Base-by-base conservation (phyloP, 2,888 invertebrate genomes). In the Periphyllus acericola region DNA sequence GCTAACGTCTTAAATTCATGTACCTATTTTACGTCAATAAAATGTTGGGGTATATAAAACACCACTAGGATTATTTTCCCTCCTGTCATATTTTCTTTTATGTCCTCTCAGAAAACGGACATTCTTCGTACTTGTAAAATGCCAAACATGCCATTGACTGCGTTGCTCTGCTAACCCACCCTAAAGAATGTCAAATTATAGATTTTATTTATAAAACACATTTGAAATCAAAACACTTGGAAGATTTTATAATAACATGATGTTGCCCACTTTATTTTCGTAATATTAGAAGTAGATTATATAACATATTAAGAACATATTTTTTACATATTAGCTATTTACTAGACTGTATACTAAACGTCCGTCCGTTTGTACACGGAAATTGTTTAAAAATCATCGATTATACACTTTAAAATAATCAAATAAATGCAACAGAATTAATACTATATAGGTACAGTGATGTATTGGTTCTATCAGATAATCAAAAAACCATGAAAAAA, bases 101-200 rank as follows among this genome's bases (percentile, higher is more conserved):
- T 84, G 76, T 68, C 32, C 68, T 25, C 17, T 40, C 66, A 19
- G 66, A 40, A 66, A 76, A 76, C 11, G 34, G 68, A 74, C 85
- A 86, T 86, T 86, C 85, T 36, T 86, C 71, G 71, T 21, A 29
- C 71, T 78, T 79, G 85, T 86, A 36, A 86, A 86, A 86, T 86
- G 52, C 79, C 85, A 55, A 79, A 79, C 85, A 19, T 66, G 71
- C 68, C 79, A 34, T 68, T 68, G 68, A 9, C 34, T n/a, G 76
- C 68, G 71, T 79, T 79, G 29, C 79, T 79, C 52, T 52, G 21
- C 52, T 66, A 68, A 68, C 68, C 71, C 71, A 2, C 21, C n/a
- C 68, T 36, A 5, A 46, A 36, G 55, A 72, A 71, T 86, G 83
- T 74, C 17, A n/a, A 55, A 82, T 34, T 60, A 4, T 46, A 32